Percentiles rank a stretch among this genome's conserved stretches.
Evolutionary conservation across 2,797 vertebrate genomes (phyloP).

Genomic region (Spondyliosoma cantharus): DNA sequence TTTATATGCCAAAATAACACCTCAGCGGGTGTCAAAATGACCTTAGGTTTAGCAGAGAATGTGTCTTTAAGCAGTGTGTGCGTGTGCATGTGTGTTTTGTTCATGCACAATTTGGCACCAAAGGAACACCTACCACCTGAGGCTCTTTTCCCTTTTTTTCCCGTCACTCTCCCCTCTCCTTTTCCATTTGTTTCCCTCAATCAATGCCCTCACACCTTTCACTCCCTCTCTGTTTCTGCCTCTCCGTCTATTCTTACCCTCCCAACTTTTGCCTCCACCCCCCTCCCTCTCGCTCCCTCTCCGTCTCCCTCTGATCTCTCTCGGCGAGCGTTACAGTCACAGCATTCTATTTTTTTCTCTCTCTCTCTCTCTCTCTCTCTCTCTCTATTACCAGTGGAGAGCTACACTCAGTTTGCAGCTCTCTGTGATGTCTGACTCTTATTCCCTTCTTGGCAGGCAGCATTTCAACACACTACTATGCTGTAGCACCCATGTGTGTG

Average conservation of each 20-base stretch:
- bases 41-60: constrained; percentile 52
- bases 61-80: constrained; percentile 43
- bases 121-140: constrained; percentile 47
- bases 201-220: constrained; percentile 43
- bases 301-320: not conserved
- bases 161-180: constrained; percentile 28
- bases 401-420: constrained; percentile 48
- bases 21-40: constrained; percentile 61
- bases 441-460: constrained; percentile 41
- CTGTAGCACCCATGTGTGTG: not conserved
- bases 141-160: constrained; percentile 32
- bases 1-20: constrained; percentile 62
- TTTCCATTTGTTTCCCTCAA: constrained; percentile 43
- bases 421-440: constrained; percentile 44
- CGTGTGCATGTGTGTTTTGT: not conserved
- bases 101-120: constrained; percentile 20
- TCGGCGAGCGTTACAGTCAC: constrained; percentile 22
- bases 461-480: constrained; percentile 28
- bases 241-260: constrained; percentile 8
- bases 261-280: constrained; percentile 9
- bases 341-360: not conserved
- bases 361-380: too few relatives aligned
- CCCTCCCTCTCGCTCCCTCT: not conserved
- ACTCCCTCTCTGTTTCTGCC: constrained; percentile 4
- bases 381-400: constrained; percentile 20